A percentile compares a stretch with the other conserved stretches of the same genome.
Evolutionary conservation across 1,140 invertebrate species (phyloP).

Genomic region (Berghia stephanieae): DNA sequence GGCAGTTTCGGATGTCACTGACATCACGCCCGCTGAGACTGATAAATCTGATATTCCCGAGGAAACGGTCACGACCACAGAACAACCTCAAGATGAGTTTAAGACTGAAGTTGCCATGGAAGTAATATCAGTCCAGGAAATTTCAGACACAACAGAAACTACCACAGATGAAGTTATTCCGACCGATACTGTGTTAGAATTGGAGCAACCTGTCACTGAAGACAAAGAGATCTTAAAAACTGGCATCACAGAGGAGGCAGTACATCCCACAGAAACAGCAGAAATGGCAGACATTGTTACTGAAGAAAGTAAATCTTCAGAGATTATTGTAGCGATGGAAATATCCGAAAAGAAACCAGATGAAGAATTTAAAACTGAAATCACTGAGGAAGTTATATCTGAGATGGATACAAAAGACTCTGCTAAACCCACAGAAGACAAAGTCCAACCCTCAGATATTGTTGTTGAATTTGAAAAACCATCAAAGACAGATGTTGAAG

Average conservation of each 20-base stretch:
- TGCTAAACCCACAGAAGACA: slow-evolving; percentile 39
- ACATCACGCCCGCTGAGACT: slow-evolving; percentile 31
- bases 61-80: slow-evolving; percentile 39
- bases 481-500: slow-evolving; percentile 32
- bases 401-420: slow-evolving; percentile 39
- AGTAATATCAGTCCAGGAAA: slow-evolving; percentile 35
- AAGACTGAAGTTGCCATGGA: slow-evolving; percentile 39
- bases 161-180: slow-evolving; percentile 30
- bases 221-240: slow-evolving; percentile 39
- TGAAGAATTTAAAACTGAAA: slow-evolving; percentile 38
- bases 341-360: slow-evolving; percentile 36
- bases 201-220: slow-evolving; percentile 36
- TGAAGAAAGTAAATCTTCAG: slow-evolving; percentile 38
- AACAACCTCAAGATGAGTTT: slow-evolving; percentile 35
- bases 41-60: slow-evolving; percentile 36
- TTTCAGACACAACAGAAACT: slow-evolving; percentile 36
- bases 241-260: slow-evolving; percentile 33
- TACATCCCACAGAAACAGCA: slow-evolving; percentile 39
- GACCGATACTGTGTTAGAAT: slow-evolving; percentile 38
- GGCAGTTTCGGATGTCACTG: slow-evolving; percentile 23
- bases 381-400: slow-evolving; percentile 39
- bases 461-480: slow-evolving; percentile 38
- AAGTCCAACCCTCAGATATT: slow-evolving; percentile 35
- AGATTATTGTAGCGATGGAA: slow-evolving; percentile 45
- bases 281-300: slow-evolving; percentile 36